Percentiles rank a stretch among this genome's conserved stretches.
These are phyloP conservation scores for Seira musarum DNA, from an alignment of 2,888 invertebrate genomes.

Conservation along the genomic window DNA sequence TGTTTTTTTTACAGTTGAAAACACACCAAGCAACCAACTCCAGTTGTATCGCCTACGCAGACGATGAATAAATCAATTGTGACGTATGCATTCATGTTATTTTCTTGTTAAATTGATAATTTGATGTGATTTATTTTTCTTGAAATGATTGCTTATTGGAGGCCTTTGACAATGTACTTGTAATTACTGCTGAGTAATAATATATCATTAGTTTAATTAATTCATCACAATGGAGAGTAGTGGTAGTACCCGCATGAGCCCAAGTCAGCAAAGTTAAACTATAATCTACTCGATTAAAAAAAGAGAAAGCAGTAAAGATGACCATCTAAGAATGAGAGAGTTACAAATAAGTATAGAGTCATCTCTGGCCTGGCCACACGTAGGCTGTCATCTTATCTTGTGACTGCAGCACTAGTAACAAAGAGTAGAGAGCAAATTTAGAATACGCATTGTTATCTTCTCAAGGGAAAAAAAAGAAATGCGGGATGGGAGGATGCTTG, in stretches of 20 bases:
- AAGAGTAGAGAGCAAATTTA: too few relatives aligned
- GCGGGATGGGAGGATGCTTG: too few relatives aligned
- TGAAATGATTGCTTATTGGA: neutral
- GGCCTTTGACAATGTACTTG: neutral
- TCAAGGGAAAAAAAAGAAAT: too few relatives aligned
- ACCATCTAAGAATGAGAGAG: too few relatives aligned
- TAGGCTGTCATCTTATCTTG: too few relatives aligned
- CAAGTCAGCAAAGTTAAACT: neutral
- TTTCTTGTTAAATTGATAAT: conserved; percentile 3
- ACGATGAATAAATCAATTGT: neutral
- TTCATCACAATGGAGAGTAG: neutral
- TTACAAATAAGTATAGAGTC: neutral
- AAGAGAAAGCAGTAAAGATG: conserved; percentile 7
- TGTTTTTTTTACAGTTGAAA: too few relatives aligned
- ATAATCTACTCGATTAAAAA: neutral
- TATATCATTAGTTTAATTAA: conserved; percentile 10
- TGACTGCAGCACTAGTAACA: too few relatives aligned
- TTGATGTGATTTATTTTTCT: conserved; percentile 10
- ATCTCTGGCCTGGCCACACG: neutral
- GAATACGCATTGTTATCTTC: too few relatives aligned
- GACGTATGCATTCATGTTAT: neutral
- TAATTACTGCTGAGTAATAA: neutral
- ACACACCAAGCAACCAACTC: neutral
- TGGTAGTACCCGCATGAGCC: neutral
- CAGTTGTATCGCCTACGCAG: neutral